A percentile compares a stretch with the other conserved stretches of the same genome.
Conservation (phyloP, 2,113 vertebrate species). For the Synchiropus splendidus region DNA sequence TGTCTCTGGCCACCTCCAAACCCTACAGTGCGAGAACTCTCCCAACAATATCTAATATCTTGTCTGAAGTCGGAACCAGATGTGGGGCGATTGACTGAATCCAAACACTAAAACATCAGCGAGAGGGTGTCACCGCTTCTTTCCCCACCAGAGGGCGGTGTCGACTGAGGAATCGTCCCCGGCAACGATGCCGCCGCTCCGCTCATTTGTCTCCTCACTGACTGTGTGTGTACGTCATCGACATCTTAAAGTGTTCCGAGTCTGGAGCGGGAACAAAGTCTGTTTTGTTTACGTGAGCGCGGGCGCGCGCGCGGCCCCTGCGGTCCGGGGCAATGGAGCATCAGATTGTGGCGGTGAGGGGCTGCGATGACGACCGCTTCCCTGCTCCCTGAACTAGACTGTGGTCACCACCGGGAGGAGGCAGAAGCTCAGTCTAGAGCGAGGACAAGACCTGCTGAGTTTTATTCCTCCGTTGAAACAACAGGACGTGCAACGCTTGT, state of each 20-base stretch:
- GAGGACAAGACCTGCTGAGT: too few relatives aligned
- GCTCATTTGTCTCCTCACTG: not conserved
- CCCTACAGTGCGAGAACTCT: too few relatives aligned
- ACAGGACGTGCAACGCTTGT: too few relatives aligned
- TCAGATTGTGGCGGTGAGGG: not conserved
- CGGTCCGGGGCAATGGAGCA: not conserved
- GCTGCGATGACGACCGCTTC: not conserved
- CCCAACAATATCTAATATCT: too few relatives aligned
- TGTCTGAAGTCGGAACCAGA: too few relatives aligned
- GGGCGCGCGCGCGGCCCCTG: not conserved
- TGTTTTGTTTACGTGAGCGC: conserved; percentile 7
- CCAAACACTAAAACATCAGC: too few relatives aligned
- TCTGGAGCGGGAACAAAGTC: conserved; percentile 28
- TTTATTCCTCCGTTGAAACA: too few relatives aligned
- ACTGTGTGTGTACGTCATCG: conserved; percentile 9
- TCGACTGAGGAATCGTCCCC: conserved; percentile 24
- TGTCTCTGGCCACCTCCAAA: too few relatives aligned
- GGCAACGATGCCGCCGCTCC: not conserved
- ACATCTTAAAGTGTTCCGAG: conserved; percentile 37
- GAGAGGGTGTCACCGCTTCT: too few relatives aligned
- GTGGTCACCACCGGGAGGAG: too few relatives aligned
- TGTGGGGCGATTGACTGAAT: too few relatives aligned
- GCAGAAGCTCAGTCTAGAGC: too few relatives aligned
- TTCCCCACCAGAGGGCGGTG: conserved; percentile 53
- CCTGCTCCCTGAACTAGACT: conserved; percentile 22